These are phyloP conservation scores for Apocheima hispidaria DNA, from an alignment of 2,888 invertebrate species.

Conservation along the genomic window DNA sequence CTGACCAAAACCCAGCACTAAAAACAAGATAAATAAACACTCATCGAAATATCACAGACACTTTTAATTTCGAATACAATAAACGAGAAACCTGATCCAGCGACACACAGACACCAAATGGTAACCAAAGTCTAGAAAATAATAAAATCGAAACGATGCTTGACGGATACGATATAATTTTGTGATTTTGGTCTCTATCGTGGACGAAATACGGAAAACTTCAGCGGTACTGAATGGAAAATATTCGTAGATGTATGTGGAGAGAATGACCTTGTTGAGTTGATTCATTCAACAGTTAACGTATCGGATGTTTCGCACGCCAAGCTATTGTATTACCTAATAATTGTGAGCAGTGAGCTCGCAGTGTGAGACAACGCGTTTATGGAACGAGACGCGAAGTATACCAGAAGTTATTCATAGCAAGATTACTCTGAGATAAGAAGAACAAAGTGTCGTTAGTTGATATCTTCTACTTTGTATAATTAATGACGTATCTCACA, in stretches of 20 bases:
- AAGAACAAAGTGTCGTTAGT: conserved; percentile 28
- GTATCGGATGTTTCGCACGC: conserved; percentile 62
- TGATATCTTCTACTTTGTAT: conserved; percentile 14
- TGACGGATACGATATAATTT: conserved; percentile 28
- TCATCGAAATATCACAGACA: conserved; percentile 35
- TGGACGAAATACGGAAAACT: conserved; percentile 43
- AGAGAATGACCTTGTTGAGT: conserved; percentile 55
- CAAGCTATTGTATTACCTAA: conserved; percentile 61
- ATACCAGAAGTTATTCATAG: conserved; percentile 37
- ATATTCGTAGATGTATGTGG: conserved; percentile 40
- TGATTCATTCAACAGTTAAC: conserved; percentile 63
- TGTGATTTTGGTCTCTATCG: conserved; percentile 45
- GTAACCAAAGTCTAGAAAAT: conserved; percentile 52
- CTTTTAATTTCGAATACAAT: conserved; percentile 45
- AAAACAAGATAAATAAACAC: conserved; percentile 23
- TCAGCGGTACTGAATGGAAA: conserved; percentile 29
- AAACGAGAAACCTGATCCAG: conserved; percentile 53
- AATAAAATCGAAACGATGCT: conserved; percentile 42
- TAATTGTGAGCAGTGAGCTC: conserved; percentile 50
- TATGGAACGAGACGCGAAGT: conserved; percentile 26
- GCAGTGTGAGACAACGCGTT: conserved; percentile 49
- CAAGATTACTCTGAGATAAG: conserved; percentile 29
- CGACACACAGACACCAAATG: conserved; percentile 59
- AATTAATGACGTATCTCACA: conserved; percentile 36
- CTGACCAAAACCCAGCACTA: conserved; percentile 9